phyloP scores from a whole-genome alignment of 2,113 vertebrate species.

The Crotalus horridus region DNA sequence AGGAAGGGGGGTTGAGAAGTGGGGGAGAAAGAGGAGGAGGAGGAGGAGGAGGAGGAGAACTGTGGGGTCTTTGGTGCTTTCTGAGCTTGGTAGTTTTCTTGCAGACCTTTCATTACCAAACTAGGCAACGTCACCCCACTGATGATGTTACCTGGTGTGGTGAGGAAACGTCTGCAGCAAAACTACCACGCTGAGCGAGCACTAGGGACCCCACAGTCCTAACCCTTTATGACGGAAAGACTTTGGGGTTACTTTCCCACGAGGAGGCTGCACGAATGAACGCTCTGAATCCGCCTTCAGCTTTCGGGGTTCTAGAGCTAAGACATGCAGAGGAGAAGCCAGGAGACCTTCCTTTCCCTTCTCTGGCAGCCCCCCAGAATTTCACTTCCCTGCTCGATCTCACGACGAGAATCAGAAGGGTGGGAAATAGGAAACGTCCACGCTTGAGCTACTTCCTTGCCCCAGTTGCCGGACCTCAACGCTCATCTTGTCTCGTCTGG shows the following conservation, averaged over 20 bases:
- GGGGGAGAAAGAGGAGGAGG: too few species aligned
- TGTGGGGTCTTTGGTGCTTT: neutral
- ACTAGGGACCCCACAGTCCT: neutral
- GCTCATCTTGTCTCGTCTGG: neutral
- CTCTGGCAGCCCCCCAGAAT: neutral
- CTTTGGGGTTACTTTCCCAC: neutral
- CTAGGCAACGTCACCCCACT: neutral
- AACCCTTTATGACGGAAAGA: neutral
- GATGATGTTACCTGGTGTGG: too few species aligned
- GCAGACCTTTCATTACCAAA: neutral
- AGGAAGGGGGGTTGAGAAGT: too few species aligned
- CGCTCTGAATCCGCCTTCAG: neutral
- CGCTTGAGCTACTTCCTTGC: neutral
- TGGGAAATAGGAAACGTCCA: neutral
- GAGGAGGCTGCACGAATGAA: neutral
- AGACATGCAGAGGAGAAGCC: neutral
- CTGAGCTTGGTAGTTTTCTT: neutral
- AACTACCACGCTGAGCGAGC: neutral
- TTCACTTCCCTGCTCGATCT: neutral
- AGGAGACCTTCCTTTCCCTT: neutral
- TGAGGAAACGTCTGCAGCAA: too few species aligned
- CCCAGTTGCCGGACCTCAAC: neutral
- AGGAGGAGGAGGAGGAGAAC: too few species aligned
- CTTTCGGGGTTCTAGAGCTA: neutral
- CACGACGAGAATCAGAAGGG: neutral